Base-by-base conservation (phyloP, 2,797 vertebrate genomes). In the Enoplosus armatus region DNA sequence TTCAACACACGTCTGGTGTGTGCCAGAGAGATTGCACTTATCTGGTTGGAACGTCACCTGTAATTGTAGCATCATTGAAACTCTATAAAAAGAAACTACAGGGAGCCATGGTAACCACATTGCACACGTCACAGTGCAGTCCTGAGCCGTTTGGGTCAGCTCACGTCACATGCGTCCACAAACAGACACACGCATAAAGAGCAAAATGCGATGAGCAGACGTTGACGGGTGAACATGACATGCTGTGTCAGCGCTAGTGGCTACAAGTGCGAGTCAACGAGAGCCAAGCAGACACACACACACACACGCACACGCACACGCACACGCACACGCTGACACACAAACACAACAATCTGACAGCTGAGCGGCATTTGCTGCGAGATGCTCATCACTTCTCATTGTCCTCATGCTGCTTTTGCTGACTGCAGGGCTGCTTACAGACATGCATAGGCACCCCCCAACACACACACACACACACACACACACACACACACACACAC, bases 321-420 rank as follows among this genome's bases (percentile, higher is more conserved):
- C 53, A 69, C 6, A 20, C 59, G 64, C 58, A 85, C 51, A 75
- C 79, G 72, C 72, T 75, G 55, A 73, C 79, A 79, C 37, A 72
- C 48, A 61, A 75, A 59, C 51, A 51, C 66, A 86, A 37, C 37
- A 20, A 64, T 26, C 31, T 82, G 86, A 86, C 79, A 83, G 79
- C 82, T 82, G 87, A 90, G 82, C 31, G 24, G 31, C 79, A 43
- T 58, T 85, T 47, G 69, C 76, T 85, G 69, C 24, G 80, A 89
- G 86, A 85, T 58, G 72, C 85, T 86, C 86, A 86, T 92, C 87
- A 75, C 83, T 85, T 88, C 80, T 53, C 51, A 75, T 89, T 86
- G 80, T 87, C 86, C 79, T 91, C 86, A 83, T 77, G 85, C 78
- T 75, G 70, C 53, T 51, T 85, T 8, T 77, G 86, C 86, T 86